These are phyloP conservation scores for Choreutis nemorana DNA, from an alignment of 2,888 invertebrate species.

Conservation along the genomic window DNA sequence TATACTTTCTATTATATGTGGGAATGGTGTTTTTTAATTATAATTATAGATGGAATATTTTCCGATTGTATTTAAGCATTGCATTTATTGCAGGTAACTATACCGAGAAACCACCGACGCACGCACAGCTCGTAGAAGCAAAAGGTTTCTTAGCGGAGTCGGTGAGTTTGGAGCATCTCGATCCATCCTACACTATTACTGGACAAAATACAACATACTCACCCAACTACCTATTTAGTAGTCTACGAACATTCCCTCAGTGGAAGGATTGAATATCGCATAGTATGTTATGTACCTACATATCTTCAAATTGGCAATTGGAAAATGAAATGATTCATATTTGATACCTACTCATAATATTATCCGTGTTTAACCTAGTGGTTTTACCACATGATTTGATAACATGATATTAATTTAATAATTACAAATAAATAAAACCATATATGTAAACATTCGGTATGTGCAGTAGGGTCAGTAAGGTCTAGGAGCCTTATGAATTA, in stretches of 20 bases:
- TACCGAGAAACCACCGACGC: constrained; percentile 18
- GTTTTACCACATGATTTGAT: neutral
- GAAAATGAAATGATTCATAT: neutral
- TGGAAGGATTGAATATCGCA: constrained; percentile 17
- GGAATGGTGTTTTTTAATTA: too few relatives aligned
- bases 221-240: constrained; percentile 19
- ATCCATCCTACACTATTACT: constrained; percentile 18
- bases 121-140: constrained; percentile 23
- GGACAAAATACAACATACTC: constrained; percentile 19
- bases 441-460: neutral
- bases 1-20: too few relatives aligned
- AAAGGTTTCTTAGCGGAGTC: constrained; percentile 25
- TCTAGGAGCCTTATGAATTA: too few relatives aligned
- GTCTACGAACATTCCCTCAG: constrained; percentile 18
- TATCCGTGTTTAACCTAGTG: neutral
- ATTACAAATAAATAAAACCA: neutral
- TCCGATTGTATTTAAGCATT: too few relatives aligned
- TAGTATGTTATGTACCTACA: neutral
- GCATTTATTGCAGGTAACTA: constrained; percentile 28
- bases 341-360: neutral
- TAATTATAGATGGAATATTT: too few relatives aligned
- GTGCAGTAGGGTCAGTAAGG: too few relatives aligned
- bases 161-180: constrained; percentile 23
- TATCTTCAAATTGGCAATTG: neutral
- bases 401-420: constrained; percentile 1